phyloP scores from a whole-genome alignment of 2,797 vertebrate species.

The Dendrocincla tyrannina region DNA sequence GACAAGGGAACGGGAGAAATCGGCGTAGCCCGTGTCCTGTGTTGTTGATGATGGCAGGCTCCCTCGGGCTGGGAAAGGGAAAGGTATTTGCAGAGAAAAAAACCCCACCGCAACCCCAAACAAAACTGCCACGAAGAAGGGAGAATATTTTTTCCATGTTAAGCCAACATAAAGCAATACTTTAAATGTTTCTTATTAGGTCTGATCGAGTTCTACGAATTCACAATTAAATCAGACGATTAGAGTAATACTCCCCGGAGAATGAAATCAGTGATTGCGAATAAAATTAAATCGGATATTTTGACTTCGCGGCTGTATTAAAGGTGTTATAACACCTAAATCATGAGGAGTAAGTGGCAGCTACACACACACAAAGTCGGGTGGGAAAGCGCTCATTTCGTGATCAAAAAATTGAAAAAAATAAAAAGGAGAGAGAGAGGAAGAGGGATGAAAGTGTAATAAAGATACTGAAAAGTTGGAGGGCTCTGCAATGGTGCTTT shows the following conservation, averaged over 20 bases:
- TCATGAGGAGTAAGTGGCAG: neutral
- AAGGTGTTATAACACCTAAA: slow-evolving; percentile 43
- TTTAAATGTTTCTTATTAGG: neutral
- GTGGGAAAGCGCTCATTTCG: neutral
- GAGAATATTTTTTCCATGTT: neutral
- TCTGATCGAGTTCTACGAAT: neutral
- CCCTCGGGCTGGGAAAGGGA: neutral
- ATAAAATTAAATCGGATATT: slow-evolving; percentile 45
- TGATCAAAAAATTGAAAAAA: fast-evolving
- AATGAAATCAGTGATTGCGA: neutral
- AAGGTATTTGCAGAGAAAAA: neutral
- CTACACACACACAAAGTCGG: neutral
- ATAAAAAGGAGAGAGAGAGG: fast-evolving
- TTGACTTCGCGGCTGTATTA: neutral
- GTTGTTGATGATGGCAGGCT: neutral
- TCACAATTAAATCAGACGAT: neutral
- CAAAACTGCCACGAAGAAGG: neutral
- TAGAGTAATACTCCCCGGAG: neutral
- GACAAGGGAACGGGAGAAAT: neutral
- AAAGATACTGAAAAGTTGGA: neutral
- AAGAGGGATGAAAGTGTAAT: neutral
- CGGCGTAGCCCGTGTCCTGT: neutral
- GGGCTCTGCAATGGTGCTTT: neutral
- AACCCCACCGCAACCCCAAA: neutral
- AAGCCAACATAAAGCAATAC: neutral